Conservation (phyloP, 2,797 vertebrate species). For the Tokudaia tokunoshimensis region DNA sequence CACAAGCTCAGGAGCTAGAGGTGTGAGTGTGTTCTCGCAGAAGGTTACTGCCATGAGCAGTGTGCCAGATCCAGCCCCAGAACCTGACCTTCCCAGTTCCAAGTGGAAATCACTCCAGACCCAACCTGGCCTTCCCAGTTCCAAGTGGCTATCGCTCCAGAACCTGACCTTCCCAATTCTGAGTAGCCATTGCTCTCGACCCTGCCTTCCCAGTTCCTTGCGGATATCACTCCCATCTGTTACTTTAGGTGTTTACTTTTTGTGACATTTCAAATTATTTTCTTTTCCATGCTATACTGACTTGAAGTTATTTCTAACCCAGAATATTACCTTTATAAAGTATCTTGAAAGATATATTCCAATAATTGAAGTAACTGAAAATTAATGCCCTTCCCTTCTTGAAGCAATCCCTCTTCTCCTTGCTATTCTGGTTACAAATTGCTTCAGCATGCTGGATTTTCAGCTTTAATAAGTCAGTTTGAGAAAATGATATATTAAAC, state of each 20-base stretch:
- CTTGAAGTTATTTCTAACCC: slow-evolving; percentile 36
- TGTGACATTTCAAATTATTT: not conserved
- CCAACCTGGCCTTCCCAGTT: too few species aligned
- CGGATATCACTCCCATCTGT: not conserved
- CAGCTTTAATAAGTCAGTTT: not conserved
- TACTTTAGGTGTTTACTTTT: not conserved
- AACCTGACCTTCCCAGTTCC: not conserved
- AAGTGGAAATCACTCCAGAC: not conserved
- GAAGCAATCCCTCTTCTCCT: not conserved
- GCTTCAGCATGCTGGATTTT: not conserved
- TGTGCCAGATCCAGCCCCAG: not conserved
- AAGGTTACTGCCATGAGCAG: rapidly evolving
- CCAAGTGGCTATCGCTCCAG: too few species aligned
- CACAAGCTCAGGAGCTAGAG: not conserved
- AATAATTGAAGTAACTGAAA: not conserved
- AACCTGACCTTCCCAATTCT: too few species aligned
- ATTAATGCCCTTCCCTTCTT: not conserved
- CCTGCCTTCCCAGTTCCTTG: not conserved
- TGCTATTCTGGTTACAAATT: not conserved
- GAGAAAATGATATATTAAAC: not conserved
- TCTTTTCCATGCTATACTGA: not conserved
- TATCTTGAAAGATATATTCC: not conserved
- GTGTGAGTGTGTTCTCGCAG: not conserved
- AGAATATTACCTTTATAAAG: not conserved
- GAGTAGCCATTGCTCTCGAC: too few species aligned